Conservation (phyloP, 2,888 invertebrate genomes). For the Phaedon cochleariae region DNA sequence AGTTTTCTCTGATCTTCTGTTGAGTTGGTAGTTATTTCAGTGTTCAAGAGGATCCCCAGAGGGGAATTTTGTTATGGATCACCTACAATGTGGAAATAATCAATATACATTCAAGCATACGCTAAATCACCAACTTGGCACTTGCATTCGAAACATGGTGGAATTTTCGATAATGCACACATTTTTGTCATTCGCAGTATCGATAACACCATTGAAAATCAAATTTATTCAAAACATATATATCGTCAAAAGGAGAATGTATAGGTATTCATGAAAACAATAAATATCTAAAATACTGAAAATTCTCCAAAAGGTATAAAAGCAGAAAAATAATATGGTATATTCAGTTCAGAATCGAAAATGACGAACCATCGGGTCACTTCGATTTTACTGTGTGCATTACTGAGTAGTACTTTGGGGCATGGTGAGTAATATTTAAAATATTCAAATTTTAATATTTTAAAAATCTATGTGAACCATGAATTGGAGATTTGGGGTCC, state of each 20-base stretch:
- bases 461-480: too few species aligned
- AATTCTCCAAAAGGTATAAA: constrained; percentile 26
- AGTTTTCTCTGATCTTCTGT: too few species aligned
- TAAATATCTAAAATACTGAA: constrained; percentile 22
- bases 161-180: neutral
- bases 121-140: neutral
- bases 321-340: constrained; percentile 12
- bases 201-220: constrained; percentile 16
- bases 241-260: constrained; percentile 5
- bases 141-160: neutral
- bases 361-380: constrained; percentile 43
- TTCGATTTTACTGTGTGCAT: constrained; percentile 43
- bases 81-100: too few species aligned
- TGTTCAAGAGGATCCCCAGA: too few species aligned
- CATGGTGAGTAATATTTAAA: constrained; percentile 39
- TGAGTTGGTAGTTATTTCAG: too few species aligned
- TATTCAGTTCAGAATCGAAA: constrained; percentile 36
- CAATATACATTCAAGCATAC: too few species aligned
- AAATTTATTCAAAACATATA: constrained; percentile 27
- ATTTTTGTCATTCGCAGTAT: constrained; percentile 5
- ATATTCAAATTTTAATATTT: neutral
- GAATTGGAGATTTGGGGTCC: too few species aligned
- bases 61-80: too few species aligned
- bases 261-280: neutral
- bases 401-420: constrained; percentile 42